Conservation (phyloP, 2,113 vertebrate species). For the Tragelaphus strepsiceros region DNA sequence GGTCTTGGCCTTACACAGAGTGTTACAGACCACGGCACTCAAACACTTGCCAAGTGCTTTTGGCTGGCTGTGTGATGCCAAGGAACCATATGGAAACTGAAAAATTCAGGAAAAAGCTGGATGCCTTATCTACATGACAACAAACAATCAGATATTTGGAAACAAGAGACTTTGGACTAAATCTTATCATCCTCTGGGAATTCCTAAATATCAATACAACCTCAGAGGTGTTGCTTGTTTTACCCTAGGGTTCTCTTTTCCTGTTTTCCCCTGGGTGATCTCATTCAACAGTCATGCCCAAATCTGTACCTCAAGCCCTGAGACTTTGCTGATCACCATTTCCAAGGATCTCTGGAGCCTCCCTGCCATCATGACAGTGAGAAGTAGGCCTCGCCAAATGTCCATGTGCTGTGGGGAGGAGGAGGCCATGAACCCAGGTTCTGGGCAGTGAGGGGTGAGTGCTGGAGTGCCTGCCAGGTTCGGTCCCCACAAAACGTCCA, state of each 20-base stretch:
- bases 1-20: neutral
- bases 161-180: neutral
- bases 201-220: neutral
- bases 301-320: neutral
- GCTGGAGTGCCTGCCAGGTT: fast-evolving
- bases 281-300: neutral
- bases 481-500: fast-evolving
- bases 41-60: neutral
- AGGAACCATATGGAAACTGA: neutral
- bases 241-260: neutral
- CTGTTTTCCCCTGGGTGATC: neutral
- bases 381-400: fast-evolving
- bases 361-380: fast-evolving
- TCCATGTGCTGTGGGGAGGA: fast-evolving
- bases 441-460: neutral
- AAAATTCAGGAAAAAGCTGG: neutral
- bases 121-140: neutral
- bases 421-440: neutral
- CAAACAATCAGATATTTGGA: conserved; percentile 29
- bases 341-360: neutral
- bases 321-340: fast-evolving
- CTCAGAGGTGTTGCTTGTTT: neutral
- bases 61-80: neutral
- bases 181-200: neutral
- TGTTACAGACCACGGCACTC: fast-evolving